Evolutionary conservation across 2,113 vertebrate species (phyloP).

Genomic region (Athene noctua): DNA sequence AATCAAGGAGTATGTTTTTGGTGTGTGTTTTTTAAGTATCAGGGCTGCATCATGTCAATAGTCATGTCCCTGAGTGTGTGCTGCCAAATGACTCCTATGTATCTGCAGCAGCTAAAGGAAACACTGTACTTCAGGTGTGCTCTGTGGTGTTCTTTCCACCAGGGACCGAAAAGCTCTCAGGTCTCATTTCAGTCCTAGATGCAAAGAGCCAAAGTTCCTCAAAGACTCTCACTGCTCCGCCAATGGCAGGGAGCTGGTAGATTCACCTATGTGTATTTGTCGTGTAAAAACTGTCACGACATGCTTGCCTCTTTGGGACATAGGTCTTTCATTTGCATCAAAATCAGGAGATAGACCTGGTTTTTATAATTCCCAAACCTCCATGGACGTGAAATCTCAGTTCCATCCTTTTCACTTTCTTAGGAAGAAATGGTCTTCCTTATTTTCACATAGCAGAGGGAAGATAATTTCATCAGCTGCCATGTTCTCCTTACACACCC

Average conservation of each 20-base stretch:
- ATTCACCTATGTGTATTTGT: not conserved
- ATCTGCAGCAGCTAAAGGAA: not conserved
- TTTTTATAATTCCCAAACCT: not conserved
- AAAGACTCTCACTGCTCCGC: not conserved
- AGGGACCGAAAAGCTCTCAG: not conserved
- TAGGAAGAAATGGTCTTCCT: not conserved
- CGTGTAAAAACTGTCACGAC: not conserved
- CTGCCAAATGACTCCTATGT: not conserved
- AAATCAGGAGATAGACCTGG: fast-evolving
- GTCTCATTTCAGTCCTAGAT: not conserved
- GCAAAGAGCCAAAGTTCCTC: not conserved
- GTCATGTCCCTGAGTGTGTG: not conserved
- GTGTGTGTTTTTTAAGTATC: not conserved
- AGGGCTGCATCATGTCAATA: fast-evolving
- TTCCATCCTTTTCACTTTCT: not conserved
- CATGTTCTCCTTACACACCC: not conserved
- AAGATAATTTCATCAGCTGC: not conserved
- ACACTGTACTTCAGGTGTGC: not conserved
- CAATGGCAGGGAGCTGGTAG: not conserved
- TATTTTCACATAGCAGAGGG: not conserved
- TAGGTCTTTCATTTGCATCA: not conserved
- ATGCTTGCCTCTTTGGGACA: fast-evolving
- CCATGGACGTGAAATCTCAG: not conserved
- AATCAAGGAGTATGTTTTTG: not conserved
- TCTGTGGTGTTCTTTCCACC: not conserved